Percentiles rank a stretch among this genome's conserved stretches.
phyloP scores from a whole-genome alignment of 2,888 invertebrate species.

The Scrobipalpa atriplicella region DNA sequence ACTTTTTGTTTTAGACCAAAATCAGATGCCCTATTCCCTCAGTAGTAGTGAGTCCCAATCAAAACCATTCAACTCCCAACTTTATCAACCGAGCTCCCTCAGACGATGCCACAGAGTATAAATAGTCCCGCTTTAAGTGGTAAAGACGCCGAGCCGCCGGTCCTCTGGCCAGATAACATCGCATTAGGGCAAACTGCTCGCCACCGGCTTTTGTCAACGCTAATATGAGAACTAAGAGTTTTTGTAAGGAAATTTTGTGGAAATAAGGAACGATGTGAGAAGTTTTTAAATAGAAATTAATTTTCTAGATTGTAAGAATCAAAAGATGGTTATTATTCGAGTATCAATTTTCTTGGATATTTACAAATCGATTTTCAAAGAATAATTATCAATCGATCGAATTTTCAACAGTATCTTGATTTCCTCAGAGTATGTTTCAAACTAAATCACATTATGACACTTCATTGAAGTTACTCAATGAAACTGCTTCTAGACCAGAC shows the following conservation, averaged over 20 bases:
- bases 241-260: neutral
- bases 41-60: neutral
- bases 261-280: neutral
- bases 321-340: too few species aligned
- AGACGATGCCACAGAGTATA: conserved; percentile 56
- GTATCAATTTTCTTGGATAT: too few species aligned
- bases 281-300: neutral
- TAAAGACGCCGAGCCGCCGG: conserved; percentile 70
- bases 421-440: too few species aligned
- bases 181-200: conserved; percentile 70
- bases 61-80: conserved; percentile 74
- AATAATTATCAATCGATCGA: too few species aligned
- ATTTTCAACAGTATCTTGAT: too few species aligned
- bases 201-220: conserved; percentile 75
- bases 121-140: conserved; percentile 78
- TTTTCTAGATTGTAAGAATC: neutral
- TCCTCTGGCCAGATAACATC: conserved; percentile 74
- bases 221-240: conserved; percentile 4
- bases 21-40: too few species aligned
- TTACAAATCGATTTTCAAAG: too few species aligned
- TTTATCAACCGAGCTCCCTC: conserved; percentile 58
- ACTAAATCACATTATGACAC: neutral
- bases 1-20: too few species aligned
- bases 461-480: neutral
- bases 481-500: neutral